Evolutionary conservation across 2,113 vertebrate genomes (phyloP), one percentile per base, ranked within the genome.

Genomic region (Lagopus leucura): DNA sequence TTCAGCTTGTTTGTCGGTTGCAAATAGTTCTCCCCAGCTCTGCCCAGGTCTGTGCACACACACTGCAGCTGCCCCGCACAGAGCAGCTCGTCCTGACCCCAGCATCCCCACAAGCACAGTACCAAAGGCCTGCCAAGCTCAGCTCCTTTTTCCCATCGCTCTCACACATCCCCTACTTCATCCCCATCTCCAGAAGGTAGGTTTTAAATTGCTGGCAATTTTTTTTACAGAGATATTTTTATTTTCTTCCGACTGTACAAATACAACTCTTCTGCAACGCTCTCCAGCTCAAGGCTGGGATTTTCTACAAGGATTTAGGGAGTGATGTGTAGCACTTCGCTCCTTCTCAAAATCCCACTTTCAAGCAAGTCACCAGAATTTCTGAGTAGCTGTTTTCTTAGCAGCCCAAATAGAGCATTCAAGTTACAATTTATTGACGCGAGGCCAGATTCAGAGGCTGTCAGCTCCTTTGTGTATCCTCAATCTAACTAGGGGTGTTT

Each of bases 391-490:
- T 93, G 87, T 96, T 91, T 88, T 76, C 84, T 83, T 78, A 69
- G 82, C 22, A 64, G 58, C 48, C 73, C 64, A 91, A 94, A 91
- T 72, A 88, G 92, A 92, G 85, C 93, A 94, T 96, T 95, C 76
- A 94, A 89, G 84, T 91, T 86, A 78, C 1, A 0, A 45, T 74
- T 88, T 73, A 78, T 64, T 88, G 91, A 90, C 94, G 82, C 83
- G 52, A 90, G 86, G 93, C 93, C 93, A 95, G 72, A 90, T 81
- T 86, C 69, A 52, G 85, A 94, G 91, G 30, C 88, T 91, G 82
- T 67, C 61, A 43, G 79, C 92, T 97, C 85, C 75, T 93, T 72
- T 94, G 79, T 75, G 57, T 85, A 75, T 86, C 77, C 76, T 90
- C 82, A 71, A 6, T 60, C 88, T 92, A 61, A 90, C 69, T 0